Conservation (phyloP, 2,113 vertebrate genomes). For the Dasyornis broadbenti region DNA sequence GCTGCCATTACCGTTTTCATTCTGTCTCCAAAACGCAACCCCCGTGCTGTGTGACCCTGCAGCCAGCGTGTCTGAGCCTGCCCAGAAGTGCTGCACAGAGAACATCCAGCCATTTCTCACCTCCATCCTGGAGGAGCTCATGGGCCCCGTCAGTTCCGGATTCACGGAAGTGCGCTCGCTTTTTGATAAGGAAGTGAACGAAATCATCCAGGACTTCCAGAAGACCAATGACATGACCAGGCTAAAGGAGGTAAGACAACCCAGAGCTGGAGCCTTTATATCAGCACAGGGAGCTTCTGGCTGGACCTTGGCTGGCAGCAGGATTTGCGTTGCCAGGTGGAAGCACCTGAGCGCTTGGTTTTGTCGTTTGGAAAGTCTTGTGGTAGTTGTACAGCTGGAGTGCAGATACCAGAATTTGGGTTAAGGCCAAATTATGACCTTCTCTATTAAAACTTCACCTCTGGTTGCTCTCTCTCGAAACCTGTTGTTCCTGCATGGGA, state of each 20-base stretch:
- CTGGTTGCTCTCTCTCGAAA: background rate
- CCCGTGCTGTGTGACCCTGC: background rate
- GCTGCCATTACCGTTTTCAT: background rate
- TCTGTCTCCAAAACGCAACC: background rate
- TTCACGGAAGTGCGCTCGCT: slow-evolving; percentile 81
- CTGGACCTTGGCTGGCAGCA: background rate
- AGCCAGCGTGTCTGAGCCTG: slow-evolving; percentile 78
- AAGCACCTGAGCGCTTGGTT: background rate
- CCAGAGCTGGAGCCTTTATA: background rate
- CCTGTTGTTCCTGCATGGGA: background rate
- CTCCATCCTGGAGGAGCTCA: slow-evolving; percentile 88
- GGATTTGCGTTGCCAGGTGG: background rate
- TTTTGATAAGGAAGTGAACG: slow-evolving; percentile 79
- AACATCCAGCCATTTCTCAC: slow-evolving; percentile 81
- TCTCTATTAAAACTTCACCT: background rate
- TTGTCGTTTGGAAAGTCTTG: background rate
- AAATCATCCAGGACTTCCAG: slow-evolving; percentile 75
- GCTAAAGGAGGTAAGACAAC: slow-evolving; percentile 77
- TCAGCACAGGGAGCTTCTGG: background rate
- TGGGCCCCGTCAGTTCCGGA: slow-evolving; percentile 87
- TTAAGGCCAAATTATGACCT: background rate
- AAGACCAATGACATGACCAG: slow-evolving; percentile 39
- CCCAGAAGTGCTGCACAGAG: slow-evolving; percentile 76
- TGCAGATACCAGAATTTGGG: background rate
- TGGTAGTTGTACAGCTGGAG: background rate